phyloP scores from a whole-genome alignment of 2,888 invertebrate species.

The Branchipolynoe longqiensis region DNA sequence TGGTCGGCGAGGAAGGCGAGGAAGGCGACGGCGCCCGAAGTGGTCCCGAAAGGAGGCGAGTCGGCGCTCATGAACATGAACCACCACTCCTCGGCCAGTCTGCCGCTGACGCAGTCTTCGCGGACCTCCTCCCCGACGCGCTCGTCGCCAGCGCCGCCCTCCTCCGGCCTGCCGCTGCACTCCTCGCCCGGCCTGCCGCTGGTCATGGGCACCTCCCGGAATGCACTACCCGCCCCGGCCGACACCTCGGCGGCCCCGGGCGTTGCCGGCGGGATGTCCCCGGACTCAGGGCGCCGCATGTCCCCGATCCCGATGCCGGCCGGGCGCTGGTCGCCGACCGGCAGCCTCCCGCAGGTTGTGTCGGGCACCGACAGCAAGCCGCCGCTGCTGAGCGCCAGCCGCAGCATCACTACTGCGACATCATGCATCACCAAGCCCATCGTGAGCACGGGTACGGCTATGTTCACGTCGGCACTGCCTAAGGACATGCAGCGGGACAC shows the following conservation, averaged over 20 bases:
- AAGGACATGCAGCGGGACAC: conserved; percentile 19
- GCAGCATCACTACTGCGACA: conserved; percentile 39
- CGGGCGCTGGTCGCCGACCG: not conserved
- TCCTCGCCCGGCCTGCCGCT: too few species aligned
- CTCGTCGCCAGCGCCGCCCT: not conserved
- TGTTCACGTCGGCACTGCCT: conserved; percentile 15
- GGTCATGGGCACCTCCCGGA: too few species aligned
- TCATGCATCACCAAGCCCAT: conserved; percentile 46
- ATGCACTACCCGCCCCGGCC: too few species aligned
- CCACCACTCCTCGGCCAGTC: not conserved
- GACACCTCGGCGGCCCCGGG: too few species aligned
- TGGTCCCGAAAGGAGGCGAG: not conserved
- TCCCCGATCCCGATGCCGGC: not conserved
- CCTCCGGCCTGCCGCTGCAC: too few species aligned
- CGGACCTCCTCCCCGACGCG: too few species aligned
- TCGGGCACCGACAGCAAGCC: conserved; percentile 26
- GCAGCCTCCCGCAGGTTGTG: not conserved
- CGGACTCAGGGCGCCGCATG: not conserved
- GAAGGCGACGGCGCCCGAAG: not conserved
- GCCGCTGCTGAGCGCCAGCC: conserved; percentile 12
- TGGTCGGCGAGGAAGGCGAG: conserved; percentile 12
- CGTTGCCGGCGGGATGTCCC: not conserved
- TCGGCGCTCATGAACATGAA: not conserved
- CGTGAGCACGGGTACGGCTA: conserved; percentile 35
- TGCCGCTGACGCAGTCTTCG: not conserved